Evolutionary conservation across 30 jellyfish, hydroid and myxozoan species (phyloP).

Genomic region (Aurelia sp.): DNA sequence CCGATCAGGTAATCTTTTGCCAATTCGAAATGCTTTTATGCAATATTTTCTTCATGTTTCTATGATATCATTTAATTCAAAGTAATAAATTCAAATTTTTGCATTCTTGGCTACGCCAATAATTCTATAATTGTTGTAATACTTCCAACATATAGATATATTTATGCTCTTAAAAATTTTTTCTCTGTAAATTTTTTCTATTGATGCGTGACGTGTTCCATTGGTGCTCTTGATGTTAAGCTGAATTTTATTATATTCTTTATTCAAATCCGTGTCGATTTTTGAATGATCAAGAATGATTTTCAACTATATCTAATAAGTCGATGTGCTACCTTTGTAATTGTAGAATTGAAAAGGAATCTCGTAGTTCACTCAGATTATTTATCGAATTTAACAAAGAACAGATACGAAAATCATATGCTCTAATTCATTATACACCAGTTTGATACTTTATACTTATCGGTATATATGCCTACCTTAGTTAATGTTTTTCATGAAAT

Average conservation of each 20-base stretch:
- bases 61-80: neutral
- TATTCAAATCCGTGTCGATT: neutral
- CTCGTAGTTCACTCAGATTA: too few relatives aligned
- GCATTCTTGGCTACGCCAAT: neutral
- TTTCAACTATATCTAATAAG: too few relatives aligned
- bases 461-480: too few relatives aligned
- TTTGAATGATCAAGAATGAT: neutral
- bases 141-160: neutral
- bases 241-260: neutral
- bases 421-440: too few relatives aligned
- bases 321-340: too few relatives aligned
- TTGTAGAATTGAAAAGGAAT: too few relatives aligned
- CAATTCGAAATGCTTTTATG: neutral
- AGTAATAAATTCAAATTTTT: neutral
- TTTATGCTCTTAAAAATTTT: neutral
- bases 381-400: too few relatives aligned
- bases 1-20: conserved; percentile 14
- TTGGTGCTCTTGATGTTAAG: neutral
- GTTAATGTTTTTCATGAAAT: too few relatives aligned
- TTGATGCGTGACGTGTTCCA: neutral
- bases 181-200: neutral
- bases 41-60: neutral
- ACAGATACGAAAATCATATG: too few relatives aligned
- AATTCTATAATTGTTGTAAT: too few relatives aligned
- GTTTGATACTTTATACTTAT: too few relatives aligned